A percentile compares a stretch with the other conserved stretches of the same genome.
These are phyloP conservation scores for Hypotaenidia okinawae DNA, from an alignment of 2,797 vertebrate species.

Conservation along the genomic window DNA sequence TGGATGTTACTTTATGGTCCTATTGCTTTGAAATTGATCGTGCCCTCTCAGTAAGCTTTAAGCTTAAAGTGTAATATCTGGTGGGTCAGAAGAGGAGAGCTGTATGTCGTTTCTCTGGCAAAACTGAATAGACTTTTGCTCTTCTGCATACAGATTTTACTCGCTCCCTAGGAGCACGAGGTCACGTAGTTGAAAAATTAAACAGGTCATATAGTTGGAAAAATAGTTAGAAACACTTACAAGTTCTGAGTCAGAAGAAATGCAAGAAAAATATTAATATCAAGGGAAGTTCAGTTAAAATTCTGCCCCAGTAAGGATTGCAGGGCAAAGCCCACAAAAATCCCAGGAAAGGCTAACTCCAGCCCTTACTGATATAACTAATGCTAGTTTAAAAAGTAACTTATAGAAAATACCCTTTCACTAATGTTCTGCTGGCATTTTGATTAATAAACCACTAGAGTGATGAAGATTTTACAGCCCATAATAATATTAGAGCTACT, in stretches of 20 bases:
- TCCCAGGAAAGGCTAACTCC: not conserved
- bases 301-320: not conserved
- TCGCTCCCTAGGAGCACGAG: not conserved
- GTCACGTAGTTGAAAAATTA: not conserved
- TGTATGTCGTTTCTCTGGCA: not conserved
- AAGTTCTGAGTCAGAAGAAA: not conserved
- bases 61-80: accelerated
- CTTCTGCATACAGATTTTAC: not conserved
- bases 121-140: not conserved
- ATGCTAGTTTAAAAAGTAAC: not conserved
- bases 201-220: not conserved
- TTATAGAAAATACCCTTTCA: not conserved
- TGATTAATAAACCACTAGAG: not conserved
- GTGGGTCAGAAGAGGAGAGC: not conserved
- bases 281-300: not conserved
- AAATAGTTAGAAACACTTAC: not conserved
- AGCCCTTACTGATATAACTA: not conserved
- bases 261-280: not conserved
- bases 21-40: not conserved
- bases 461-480: not conserved
- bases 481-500: not conserved
- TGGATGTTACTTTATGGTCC: accelerated
- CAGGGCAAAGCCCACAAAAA: not conserved
- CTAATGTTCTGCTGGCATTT: not conserved
- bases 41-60: not conserved